phyloP scores from a whole-genome alignment of 1,140 invertebrate species.

The Eupristina koningsbergeri region DNA sequence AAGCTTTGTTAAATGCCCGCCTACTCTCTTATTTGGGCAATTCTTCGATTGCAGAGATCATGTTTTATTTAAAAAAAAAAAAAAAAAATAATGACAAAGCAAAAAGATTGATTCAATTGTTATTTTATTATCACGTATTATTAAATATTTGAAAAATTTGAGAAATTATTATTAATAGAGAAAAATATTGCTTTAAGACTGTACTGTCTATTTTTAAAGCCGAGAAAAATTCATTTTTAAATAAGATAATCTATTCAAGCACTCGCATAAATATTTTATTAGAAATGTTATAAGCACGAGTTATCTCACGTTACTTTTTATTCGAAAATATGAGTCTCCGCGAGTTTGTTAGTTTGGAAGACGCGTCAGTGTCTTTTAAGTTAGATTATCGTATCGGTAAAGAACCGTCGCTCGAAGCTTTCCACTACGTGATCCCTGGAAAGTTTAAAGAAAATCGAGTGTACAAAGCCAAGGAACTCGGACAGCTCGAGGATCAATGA shows the following conservation, averaged over 20 bases:
- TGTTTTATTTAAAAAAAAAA: too few species aligned
- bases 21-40: too few species aligned
- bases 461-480: not conserved
- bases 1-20: too few species aligned
- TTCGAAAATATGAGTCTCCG: not conserved
- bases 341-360: not conserved
- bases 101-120: too few species aligned
- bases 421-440: not conserved
- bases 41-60: too few species aligned
- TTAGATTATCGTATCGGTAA: not conserved
- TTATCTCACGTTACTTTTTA: not conserved
- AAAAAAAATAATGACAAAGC: too few species aligned
- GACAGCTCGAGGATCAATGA: constrained; percentile 23
- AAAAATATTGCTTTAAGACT: not conserved
- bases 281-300: not conserved
- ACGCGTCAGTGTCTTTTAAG: not conserved
- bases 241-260: not conserved
- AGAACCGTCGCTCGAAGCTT: constrained; percentile 13
- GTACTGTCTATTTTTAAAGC: not conserved
- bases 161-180: too few species aligned
- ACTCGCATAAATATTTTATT: not conserved
- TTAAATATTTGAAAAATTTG: too few species aligned
- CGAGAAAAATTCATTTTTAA: not conserved
- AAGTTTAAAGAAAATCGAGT: not conserved
- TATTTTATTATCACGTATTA: too few species aligned